Base-by-base conservation (phyloP, 35 echinoderm and acorn worm genomes). In the Acanthaster planci region DNA sequence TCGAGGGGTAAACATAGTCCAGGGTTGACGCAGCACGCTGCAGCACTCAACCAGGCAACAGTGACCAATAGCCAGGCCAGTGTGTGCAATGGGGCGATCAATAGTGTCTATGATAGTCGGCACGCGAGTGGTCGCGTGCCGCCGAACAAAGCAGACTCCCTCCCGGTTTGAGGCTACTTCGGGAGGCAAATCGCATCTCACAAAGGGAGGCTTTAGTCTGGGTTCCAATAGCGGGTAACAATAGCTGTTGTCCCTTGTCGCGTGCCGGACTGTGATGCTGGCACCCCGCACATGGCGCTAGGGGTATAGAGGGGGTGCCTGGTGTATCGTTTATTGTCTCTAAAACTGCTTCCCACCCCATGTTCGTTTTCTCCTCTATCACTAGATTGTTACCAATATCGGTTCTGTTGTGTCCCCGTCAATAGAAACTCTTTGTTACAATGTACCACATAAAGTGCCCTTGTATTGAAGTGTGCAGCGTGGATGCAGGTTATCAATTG, bases 191-290 rank as follows among this genome's bases (percentile, higher is more conserved):
- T 34, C 60, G 12, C 21, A 68, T 34, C 57, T 26, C 23, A 68
- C 60, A 68, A 26, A 34, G 60, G 60, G 7, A 68, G 60, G 19
- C 29, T 72, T 72, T 47, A 47, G 42, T 47, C 42, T 47, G 34
- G 64, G 14, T 2, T 2, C 64, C 64, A 31, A 14, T 31, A 31
- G 23, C 26, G 14, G 64, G 22, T 2, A 26, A 72, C 64, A 72
- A 72, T 72, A 36, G 64, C 26, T 27, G 64, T 72, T 72, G 64
- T 72, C 64, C 64, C 1, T 72, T 7, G 64, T 72, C 64, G 64
- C 64, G 64, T 72, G 64, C 34, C 7, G 8, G 16, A 30, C 34
- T 72, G 64, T 29, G 23, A 26, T 14, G 64, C 64, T 72, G 64
- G 64, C 64, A 34, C n/a, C 7, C 64, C 34, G 64, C 60, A 68